phyloP scores from a whole-genome alignment of 2,797 vertebrate species.

The Phalloptychus januarius region DNA sequence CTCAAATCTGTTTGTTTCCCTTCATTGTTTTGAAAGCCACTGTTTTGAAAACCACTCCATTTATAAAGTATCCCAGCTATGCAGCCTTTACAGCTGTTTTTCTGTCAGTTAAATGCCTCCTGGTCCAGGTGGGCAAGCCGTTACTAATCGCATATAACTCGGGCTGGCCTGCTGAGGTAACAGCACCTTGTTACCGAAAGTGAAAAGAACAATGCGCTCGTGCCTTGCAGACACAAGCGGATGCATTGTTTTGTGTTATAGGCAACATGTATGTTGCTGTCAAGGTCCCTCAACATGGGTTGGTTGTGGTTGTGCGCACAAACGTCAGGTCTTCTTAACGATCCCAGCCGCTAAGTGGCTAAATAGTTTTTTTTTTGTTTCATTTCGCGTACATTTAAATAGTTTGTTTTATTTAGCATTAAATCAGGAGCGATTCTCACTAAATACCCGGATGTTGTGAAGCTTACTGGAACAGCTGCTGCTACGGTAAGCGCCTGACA shows the following conservation, averaged over 20 bases:
- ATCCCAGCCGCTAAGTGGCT: not conserved
- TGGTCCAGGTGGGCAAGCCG: too few relatives aligned
- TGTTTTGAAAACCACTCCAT: too few relatives aligned
- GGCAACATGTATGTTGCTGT: not conserved
- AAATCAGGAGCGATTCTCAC: not conserved
- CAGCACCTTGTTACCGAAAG: not conserved
- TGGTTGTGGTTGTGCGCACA: not conserved
- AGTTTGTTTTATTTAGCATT: not conserved
- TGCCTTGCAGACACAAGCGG: not conserved
- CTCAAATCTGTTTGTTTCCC: too few relatives aligned
- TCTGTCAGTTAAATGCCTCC: too few relatives aligned
- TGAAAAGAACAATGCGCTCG: not conserved
- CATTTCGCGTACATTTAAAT: not conserved
- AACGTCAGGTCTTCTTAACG: too few relatives aligned
- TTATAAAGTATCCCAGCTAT: too few relatives aligned
- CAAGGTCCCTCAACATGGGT: not conserved
- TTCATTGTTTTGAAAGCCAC: too few relatives aligned
- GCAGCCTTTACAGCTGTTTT: too few relatives aligned
- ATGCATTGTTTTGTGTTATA: not conserved
- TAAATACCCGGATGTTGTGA: not conserved
- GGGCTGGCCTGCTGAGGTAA: not conserved
- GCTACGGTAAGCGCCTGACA: too few relatives aligned
- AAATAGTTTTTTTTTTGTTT: not conserved
- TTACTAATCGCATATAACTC: not conserved
- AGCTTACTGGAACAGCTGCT: not conserved